Evolutionary conservation across 2,113 vertebrate genomes (phyloP).

Genomic region (Platichthys stellatus): DNA sequence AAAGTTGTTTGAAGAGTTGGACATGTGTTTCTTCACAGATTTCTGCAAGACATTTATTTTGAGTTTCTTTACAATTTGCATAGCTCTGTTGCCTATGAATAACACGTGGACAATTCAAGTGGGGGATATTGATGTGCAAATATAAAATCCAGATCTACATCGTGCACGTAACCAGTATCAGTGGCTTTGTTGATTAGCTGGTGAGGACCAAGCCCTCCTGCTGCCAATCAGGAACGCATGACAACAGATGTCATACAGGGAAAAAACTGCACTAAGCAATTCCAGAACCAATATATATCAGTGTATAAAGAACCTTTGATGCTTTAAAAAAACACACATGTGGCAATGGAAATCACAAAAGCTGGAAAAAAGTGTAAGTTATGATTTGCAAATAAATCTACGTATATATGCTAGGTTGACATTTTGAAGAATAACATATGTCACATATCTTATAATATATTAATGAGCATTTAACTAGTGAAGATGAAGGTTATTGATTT

Average conservation of each 20-base stretch:
- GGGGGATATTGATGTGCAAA: background rate
- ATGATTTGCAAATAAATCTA: no score
- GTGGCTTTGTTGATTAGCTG: slow-evolving; percentile 30
- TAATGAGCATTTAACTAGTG: slow-evolving; percentile 8
- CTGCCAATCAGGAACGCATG: slow-evolving; percentile 23
- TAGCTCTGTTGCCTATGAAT: background rate
- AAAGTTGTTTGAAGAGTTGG: background rate
- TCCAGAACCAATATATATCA: background rate
- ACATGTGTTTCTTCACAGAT: background rate
- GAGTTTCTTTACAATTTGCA: background rate
- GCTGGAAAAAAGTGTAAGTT: background rate
- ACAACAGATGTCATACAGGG: background rate
- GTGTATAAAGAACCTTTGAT: background rate
- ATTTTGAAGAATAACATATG: background rate
- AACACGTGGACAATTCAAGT: slow-evolving; percentile 18
- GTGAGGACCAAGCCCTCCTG: background rate
- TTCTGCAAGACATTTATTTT: background rate
- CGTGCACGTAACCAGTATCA: slow-evolving; percentile 24
- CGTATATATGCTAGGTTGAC: background rate
- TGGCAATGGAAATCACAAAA: background rate
- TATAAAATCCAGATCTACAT: slow-evolving; percentile 2
- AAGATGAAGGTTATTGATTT: slow-evolving; percentile 37
- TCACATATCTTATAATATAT: background rate
- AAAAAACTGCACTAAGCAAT: background rate
- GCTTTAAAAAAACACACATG: background rate